A percentile compares a stretch with the other conserved stretches of the same genome.
phyloP scores from a whole-genome alignment of 2,888 invertebrate species.

The Strigamia transsilvanica region DNA sequence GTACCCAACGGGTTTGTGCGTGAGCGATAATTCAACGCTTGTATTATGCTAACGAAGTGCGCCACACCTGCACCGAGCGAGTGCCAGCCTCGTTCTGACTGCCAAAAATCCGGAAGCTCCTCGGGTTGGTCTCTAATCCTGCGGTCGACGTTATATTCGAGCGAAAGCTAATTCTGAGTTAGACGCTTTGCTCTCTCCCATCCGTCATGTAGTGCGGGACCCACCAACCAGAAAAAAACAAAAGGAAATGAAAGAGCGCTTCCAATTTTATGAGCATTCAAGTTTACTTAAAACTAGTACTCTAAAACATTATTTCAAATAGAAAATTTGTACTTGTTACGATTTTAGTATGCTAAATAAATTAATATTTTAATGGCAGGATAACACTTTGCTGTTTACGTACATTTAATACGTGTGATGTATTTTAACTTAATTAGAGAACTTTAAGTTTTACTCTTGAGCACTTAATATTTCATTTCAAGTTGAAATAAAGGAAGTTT shows the following conservation, averaged over 20 bases:
- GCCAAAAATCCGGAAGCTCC: slow-evolving; percentile 47
- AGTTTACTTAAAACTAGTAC: background rate
- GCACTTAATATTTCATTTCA: background rate
- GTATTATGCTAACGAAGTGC: slow-evolving; percentile 45
- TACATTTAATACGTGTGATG: background rate
- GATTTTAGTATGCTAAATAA: too few species aligned
- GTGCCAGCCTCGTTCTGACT: slow-evolving; percentile 9
- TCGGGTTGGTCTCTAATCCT: slow-evolving; percentile 42
- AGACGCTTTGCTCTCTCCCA: slow-evolving; percentile 22
- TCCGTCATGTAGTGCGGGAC: slow-evolving; percentile 6
- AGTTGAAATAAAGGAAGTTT: background rate
- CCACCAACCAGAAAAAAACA: background rate
- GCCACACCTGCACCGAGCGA: slow-evolving; percentile 28
- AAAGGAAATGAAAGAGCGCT: slow-evolving; percentile 9
- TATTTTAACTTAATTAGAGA: background rate
- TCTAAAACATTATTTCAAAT: background rate
- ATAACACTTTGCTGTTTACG: too few species aligned
- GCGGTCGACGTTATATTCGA: slow-evolving; percentile 45
- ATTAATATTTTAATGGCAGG: too few species aligned
- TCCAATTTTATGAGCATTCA: slow-evolving; percentile 9
- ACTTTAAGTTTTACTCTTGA: background rate
- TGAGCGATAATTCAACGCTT: slow-evolving; percentile 49
- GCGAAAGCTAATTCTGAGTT: slow-evolving; percentile 48
- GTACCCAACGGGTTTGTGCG: slow-evolving; percentile 42
- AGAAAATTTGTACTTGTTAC: background rate